Evolutionary conservation across 2,113 vertebrate species (phyloP).

Genomic region (Erythrolamprus reginae): DNA sequence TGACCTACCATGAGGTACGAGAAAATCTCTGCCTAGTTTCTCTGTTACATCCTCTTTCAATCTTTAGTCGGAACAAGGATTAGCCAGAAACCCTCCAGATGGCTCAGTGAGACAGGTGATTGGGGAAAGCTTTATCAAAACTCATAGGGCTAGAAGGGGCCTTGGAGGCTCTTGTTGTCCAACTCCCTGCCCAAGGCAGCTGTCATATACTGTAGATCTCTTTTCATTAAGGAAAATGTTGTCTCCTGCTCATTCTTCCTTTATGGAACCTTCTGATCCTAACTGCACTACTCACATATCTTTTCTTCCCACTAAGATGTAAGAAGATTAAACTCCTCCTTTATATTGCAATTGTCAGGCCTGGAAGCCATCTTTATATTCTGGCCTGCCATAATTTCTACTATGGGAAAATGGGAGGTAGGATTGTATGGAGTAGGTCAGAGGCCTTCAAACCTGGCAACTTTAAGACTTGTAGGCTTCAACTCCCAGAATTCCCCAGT

Average conservation of each 20-base stretch:
- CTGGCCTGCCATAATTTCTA: too few relatives aligned
- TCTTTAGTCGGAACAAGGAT: neutral
- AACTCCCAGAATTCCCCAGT: too few relatives aligned
- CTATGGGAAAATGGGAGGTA: too few relatives aligned
- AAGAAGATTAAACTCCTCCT: neutral
- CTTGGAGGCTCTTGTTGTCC: neutral
- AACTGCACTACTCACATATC: too few relatives aligned
- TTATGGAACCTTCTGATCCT: neutral
- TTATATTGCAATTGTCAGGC: neutral
- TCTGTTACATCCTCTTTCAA: too few relatives aligned
- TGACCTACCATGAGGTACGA: neutral
- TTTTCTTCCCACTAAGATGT: neutral
- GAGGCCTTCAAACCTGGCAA: too few relatives aligned
- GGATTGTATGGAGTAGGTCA: too few relatives aligned
- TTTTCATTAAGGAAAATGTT: neutral
- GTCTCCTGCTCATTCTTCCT: neutral
- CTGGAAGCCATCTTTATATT: too few relatives aligned
- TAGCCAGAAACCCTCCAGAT: neutral
- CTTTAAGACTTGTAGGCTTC: too few relatives aligned
- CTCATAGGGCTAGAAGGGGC: too few relatives aligned
- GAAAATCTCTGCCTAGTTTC: neutral
- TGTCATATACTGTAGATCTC: neutral
- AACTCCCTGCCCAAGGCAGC: neutral
- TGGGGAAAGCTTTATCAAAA: neutral
- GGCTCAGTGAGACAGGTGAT: neutral